A percentile compares a stretch with the other conserved stretches of the same genome.
These are phyloP conservation scores for Onthophagus taurus DNA, from an alignment of 1,140 invertebrate species.

Conservation along the genomic window DNA sequence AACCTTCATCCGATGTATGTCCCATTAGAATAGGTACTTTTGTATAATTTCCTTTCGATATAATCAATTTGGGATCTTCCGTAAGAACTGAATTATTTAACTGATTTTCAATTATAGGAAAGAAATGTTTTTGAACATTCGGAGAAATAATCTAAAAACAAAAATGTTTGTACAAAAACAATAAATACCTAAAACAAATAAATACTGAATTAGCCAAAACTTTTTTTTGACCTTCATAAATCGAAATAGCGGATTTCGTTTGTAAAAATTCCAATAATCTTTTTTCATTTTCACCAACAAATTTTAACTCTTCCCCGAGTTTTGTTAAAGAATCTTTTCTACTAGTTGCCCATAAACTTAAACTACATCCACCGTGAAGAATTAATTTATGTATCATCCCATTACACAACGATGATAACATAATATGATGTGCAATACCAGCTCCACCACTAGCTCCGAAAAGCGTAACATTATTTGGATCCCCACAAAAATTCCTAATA, in stretches of 20 bases:
- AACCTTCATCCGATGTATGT: slow-evolving; percentile 36
- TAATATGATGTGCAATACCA: slow-evolving; percentile 29
- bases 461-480: slow-evolving; percentile 38
- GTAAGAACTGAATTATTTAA: slow-evolving; percentile 31
- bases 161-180: no score
- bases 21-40: slow-evolving; percentile 38
- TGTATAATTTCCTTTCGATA: slow-evolving; percentile 36
- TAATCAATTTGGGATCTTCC: slow-evolving; percentile 33
- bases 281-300: slow-evolving; percentile 7
- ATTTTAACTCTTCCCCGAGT: slow-evolving; percentile 25
- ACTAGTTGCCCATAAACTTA: slow-evolving; percentile 40
- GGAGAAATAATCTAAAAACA: no score
- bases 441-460: slow-evolving; percentile 46
- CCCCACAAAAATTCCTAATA: slow-evolving; percentile 43
- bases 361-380: slow-evolving; percentile 52
- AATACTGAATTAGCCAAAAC: no score
- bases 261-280: slow-evolving; percentile 23
- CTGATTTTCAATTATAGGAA: slow-evolving; percentile 41
- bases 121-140: slow-evolving; percentile 18
- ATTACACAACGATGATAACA: slow-evolving; percentile 30
- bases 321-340: slow-evolving; percentile 28
- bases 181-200: no score
- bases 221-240: slow-evolving; percentile 25
- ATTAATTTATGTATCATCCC: slow-evolving; percentile 54
- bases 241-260: slow-evolving; percentile 28